A percentile compares a stretch with the other conserved stretches of the same genome.
Conservation (phyloP, 2,888 invertebrate species). For the Dynastes grantii region DNA sequence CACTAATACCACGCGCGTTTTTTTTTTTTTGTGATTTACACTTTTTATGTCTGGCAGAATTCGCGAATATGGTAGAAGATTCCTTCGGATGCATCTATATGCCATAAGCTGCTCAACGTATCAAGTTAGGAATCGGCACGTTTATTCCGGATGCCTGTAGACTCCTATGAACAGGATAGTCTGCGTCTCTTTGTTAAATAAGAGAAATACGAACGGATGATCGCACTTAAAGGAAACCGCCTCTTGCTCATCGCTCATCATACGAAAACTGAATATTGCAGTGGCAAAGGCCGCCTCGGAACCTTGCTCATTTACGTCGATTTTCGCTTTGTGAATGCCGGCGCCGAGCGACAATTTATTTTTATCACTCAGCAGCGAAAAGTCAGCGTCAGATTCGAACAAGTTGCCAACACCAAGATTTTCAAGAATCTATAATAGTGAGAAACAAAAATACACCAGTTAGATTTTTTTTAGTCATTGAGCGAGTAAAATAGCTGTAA, state of each 20-base stretch:
- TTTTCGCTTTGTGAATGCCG: constrained; percentile 85
- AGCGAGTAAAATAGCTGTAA: neutral
- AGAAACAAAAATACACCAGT: constrained; percentile 40
- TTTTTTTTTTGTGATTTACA: neutral
- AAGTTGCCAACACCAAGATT: constrained; percentile 75
- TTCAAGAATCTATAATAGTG: constrained; percentile 69
- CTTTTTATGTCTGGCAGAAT: neutral
- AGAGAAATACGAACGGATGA: constrained; percentile 88
- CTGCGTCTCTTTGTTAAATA: constrained; percentile 80
- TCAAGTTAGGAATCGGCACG: constrained; percentile 6
- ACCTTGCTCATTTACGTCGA: constrained; percentile 88
- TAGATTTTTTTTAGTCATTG: neutral
- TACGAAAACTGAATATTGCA: constrained; percentile 86
- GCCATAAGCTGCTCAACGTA: constrained; percentile 33
- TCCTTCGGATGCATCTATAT: neutral
- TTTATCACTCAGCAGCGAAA: constrained; percentile 72
- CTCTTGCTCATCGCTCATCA: constrained; percentile 67
- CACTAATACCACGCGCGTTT: neutral
- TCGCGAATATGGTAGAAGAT: neutral
- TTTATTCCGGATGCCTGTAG: constrained; percentile 46
- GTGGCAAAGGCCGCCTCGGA: constrained; percentile 91
- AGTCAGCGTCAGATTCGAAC: constrained; percentile 72
- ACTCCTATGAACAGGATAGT: constrained; percentile 81
- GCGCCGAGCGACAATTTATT: constrained; percentile 71
- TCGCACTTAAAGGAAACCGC: constrained; percentile 80